Evolutionary conservation across 2,797 vertebrate genomes (phyloP).

Genomic region (Brotula barbata): DNA sequence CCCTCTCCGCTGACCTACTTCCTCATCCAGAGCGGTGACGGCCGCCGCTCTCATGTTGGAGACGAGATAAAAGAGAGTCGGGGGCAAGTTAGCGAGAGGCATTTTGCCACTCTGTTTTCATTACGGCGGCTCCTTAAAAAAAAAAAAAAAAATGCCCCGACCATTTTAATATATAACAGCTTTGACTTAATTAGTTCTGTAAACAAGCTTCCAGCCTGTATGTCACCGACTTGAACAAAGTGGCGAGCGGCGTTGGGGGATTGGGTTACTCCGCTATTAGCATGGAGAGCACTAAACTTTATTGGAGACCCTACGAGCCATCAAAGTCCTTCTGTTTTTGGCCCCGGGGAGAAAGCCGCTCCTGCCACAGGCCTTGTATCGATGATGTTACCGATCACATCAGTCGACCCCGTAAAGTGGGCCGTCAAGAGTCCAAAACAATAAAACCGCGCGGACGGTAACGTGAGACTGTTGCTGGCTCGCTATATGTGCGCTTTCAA

Average conservation of each 20-base stretch:
- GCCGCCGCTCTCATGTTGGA: constrained; percentile 29
- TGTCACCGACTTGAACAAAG: constrained; percentile 70
- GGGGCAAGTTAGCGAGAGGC: constrained; percentile 42
- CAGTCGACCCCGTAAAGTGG: constrained; percentile 77
- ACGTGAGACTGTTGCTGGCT: constrained; percentile 80
- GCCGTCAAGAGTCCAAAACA: constrained; percentile 71
- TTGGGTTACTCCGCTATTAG: constrained; percentile 73
- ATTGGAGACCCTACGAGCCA: constrained; percentile 78
- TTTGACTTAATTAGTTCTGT: constrained; percentile 79
- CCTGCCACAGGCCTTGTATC: constrained; percentile 67
- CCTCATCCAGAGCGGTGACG: constrained; percentile 19
- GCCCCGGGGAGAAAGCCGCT: constrained; percentile 67
- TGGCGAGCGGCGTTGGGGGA: constrained; percentile 67
- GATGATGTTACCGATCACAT: constrained; percentile 84
- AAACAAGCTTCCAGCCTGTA: constrained; percentile 71
- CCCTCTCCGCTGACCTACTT: constrained; percentile 34
- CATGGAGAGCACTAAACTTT: constrained; percentile 72
- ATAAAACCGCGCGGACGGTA: constrained; percentile 78
- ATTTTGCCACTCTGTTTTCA: constrained; percentile 70
- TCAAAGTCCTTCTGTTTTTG: constrained; percentile 80
- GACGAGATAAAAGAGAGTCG: constrained; percentile 40
- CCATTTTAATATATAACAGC: constrained; percentile 77
- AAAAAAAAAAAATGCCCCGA: constrained; percentile 50
- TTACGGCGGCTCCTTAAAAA: constrained; percentile 70
- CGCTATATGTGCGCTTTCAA: constrained; percentile 63